Conservation (phyloP, 2,888 invertebrate genomes). For the Acanthosepion lycidas region DNA sequence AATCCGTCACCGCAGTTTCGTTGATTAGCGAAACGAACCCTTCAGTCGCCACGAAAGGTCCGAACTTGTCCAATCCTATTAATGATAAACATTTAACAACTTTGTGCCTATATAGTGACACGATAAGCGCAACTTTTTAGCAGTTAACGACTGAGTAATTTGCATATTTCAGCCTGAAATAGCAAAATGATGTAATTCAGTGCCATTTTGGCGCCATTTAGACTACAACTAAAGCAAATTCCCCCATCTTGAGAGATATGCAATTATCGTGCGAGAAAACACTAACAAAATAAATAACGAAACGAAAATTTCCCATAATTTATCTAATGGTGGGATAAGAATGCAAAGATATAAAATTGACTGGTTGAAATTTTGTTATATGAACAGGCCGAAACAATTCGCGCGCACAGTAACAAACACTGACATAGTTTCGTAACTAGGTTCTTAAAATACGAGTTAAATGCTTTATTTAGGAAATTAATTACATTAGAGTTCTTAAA, state of each 20-base stretch:
- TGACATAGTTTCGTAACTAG: no score
- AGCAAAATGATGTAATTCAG: slow-evolving; percentile 46
- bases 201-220: slow-evolving; percentile 41
- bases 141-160: slow-evolving; percentile 43
- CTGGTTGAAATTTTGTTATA: background rate
- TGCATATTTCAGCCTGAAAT: slow-evolving; percentile 47
- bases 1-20: slow-evolving; percentile 42
- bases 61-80: slow-evolving; percentile 46
- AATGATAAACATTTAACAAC: slow-evolving; percentile 37
- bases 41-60: slow-evolving; percentile 44
- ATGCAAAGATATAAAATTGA: background rate
- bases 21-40: slow-evolving; percentile 47
- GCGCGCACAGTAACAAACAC: background rate
- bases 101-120: slow-evolving; percentile 43
- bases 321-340: background rate
- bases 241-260: slow-evolving; percentile 40
- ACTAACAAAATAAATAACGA: background rate
- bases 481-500: no score
- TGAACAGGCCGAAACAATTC: background rate
- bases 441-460: no score
- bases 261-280: slow-evolving; percentile 44
- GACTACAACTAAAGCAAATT: slow-evolving; percentile 40
- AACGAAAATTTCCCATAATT: background rate
- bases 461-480: no score
- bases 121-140: slow-evolving; percentile 40